A percentile compares a stretch with the other conserved stretches of the same genome.
These are phyloP conservation scores for Nymphalis io DNA, from an alignment of 1,140 invertebrate genomes.

Conservation along the genomic window DNA sequence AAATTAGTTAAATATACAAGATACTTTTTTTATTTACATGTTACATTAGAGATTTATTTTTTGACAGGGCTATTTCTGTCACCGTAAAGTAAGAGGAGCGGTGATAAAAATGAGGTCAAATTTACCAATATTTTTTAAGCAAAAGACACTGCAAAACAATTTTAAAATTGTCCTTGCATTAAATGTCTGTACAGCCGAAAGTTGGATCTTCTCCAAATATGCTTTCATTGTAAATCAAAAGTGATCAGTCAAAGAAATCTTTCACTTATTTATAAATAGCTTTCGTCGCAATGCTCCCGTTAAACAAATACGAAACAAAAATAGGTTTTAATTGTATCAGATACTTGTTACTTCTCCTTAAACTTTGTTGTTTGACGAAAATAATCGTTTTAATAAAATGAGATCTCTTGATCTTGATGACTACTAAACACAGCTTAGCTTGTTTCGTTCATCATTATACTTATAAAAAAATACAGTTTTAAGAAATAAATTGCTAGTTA, in stretches of 20 bases:
- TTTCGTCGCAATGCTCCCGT: conserved; percentile 6
- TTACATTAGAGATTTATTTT: background rate
- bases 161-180: background rate
- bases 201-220: conserved; percentile 24
- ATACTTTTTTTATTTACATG: background rate
- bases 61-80: background rate
- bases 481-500: too few species aligned
- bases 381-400: conserved; percentile 32
- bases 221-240: conserved; percentile 18
- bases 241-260: conserved; percentile 21
- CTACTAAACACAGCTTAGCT: too few species aligned
- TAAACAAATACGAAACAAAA: conserved; percentile 15
- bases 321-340: conserved; percentile 9
- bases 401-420: conserved; percentile 7
- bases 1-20: background rate
- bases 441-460: too few species aligned
- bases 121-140: background rate
- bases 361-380: conserved; percentile 8
- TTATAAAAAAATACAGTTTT: too few species aligned
- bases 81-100: too few species aligned
- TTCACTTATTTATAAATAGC: conserved; percentile 26
- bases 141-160: background rate
- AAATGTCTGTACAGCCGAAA: background rate
- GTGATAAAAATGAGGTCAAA: too few species aligned
- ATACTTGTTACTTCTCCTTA: conserved; percentile 5